Base-by-base conservation (phyloP, 2,797 vertebrate species). In the Sorex maritimensis region DNA sequence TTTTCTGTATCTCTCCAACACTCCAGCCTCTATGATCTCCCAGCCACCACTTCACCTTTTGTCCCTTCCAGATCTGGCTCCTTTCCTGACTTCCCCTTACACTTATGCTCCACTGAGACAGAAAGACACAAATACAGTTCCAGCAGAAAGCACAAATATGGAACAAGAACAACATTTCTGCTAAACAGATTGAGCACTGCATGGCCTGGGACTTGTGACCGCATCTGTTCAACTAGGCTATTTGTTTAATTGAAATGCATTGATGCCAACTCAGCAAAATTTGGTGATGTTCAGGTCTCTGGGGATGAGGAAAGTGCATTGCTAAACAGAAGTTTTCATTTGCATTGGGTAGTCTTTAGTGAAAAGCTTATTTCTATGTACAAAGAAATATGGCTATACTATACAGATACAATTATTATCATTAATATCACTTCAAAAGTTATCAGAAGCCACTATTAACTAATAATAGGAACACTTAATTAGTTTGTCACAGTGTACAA, bases 241-340 rank as follows among this genome's bases (percentile, higher is more conserved):
- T 92, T 69, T 95, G 87, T 88, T 82, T 75, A 96, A 94, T 91
- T 95, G 91, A 94, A 96, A 91, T 93, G 85, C 69, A 88, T 3
- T 81, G 82, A 95, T 94, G 87, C 84, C 80, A 92, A 67, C 65
- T 95, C 71, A 93, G 94, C 92, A 95, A 83, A 90, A 93, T 80
- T 75, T 68, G 49, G 23, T 71, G 69, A 81, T 26, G 12, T n/a
- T 17, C 11, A 30, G 17, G 5, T 41, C 75, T 92, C 75, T 65
- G 24, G 30, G 52, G 49, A 61, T 55, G 55, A 2, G n/a, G 8
- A 86, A 83, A 85, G 8, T 87, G 44, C 19, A 28, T 13, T 58
- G 17, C 23, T 68, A 78, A 75, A 89, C 15, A 73, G 73, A 92
- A 95, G 10, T 1, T 23, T 79, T 90, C 44, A 23, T 23, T 23